Base-by-base conservation (phyloP, 2,113 vertebrate genomes). In the Triplophysa tibetana region DNA sequence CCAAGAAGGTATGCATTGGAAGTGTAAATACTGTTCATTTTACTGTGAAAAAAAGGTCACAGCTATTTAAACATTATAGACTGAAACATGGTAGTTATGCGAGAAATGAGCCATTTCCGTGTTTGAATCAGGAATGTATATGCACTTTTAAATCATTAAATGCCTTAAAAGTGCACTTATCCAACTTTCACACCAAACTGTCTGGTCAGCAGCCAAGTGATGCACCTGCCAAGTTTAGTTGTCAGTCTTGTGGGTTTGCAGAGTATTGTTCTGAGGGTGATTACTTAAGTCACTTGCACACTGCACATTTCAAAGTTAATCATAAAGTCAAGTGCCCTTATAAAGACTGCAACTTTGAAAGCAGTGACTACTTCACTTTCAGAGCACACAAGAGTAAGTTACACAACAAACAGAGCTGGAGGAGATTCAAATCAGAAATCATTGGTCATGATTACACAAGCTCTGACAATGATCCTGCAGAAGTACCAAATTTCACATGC, bases 351-450 rank as follows among this genome's bases (percentile, higher is more conserved):
- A 80, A 41, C 61, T 82, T 80, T 82, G 45, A 79, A 66, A 73
- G 80, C 76, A 75, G 80, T 65, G 80, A 75, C 16, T 75, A 79
- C 70, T 75, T 58, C 64, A 84, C 75, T 67, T 79, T 82, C 70
- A 85, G 79, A 50, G 79, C 58, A 12, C 75, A 82, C 60, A 82
- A 66, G 17, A 65, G 80, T 63, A 84, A 84, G 62, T 14, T 38
- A 56, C 75, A 74, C 75, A 84, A 68, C 14, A 23, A 81, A 62
- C 61, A 73, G 14, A 81, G 52, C 43, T 78, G 54, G 74, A 78
- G 73, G 56, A 63, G 7, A 0, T 75, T 81, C 24, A 84, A 78
- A 12, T 77, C 67, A 66, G 67, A 67, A 80, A 73, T 62, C 0
- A 50, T 62, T 77, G 74, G 43, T 77, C 0, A 0, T 58, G 29